Evolutionary conservation across 2,797 vertebrate species (phyloP).

Genomic region (Acomys russatus): DNA sequence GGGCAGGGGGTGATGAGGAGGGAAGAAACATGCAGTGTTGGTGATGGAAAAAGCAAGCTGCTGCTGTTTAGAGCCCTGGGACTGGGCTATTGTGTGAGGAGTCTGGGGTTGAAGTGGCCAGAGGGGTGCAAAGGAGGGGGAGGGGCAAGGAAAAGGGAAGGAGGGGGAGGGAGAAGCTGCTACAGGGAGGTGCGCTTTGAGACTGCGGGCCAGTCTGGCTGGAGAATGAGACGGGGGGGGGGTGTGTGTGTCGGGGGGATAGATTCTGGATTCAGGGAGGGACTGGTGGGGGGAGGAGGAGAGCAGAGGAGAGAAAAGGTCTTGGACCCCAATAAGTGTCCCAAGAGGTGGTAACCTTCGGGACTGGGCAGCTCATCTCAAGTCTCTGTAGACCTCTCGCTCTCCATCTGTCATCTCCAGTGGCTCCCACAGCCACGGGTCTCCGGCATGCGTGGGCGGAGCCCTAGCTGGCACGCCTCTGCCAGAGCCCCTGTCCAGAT

Average conservation of each 20-base stretch:
- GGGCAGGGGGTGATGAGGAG: background rate
- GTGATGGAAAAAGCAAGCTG: background rate
- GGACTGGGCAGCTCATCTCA: background rate
- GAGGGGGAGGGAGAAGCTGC: background rate
- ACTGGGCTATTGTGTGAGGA: slow-evolving; percentile 28
- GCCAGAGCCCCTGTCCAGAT: background rate
- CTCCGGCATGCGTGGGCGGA: background rate
- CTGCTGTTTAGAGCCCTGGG: background rate
- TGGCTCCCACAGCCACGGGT: background rate
- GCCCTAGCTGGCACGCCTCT: background rate
- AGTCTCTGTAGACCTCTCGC: background rate
- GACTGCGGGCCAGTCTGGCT: background rate
- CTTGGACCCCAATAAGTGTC: background rate
- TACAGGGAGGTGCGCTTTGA: background rate
- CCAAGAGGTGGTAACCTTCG: background rate
- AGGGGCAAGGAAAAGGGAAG: background rate
- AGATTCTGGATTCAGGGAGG: background rate
- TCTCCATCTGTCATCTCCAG: background rate
- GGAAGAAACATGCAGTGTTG: background rate
- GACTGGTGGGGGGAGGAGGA: background rate
- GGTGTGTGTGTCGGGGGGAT: too few relatives aligned
- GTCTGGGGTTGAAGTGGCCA: background rate
- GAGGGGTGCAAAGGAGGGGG: background rate
- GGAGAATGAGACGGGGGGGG: background rate
- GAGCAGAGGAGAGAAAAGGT: background rate